Base-by-base conservation (phyloP, 53 echinoderm and acorn worm species). In the Holothuria scabra region DNA sequence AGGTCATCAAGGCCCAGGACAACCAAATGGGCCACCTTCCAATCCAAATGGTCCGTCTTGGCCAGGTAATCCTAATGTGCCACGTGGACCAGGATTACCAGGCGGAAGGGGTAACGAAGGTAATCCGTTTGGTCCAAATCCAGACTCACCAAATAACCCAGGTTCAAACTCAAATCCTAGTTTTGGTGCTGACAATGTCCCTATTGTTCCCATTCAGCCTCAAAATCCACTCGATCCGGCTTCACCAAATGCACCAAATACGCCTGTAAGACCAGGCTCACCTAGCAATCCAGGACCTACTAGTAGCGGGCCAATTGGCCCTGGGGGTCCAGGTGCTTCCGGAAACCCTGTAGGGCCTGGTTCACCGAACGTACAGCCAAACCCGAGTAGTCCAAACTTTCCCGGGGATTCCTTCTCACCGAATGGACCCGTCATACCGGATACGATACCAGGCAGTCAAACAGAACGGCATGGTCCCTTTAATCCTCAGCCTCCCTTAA, bases 241-340 rank as follows among this genome's bases (percentile, higher is more conserved):
- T 64, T n/a, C 4, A 29, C 28, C 28, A 64, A 31, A 12, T 2
- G 20, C 2, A 64, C 65, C 28, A 64, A 29, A 28, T 64, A 31
- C 1, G 12, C 28, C 28, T 64, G 65, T 12, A 8, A 24, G 6
- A 49, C 76, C 76, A 56, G 56, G 56, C 23, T 25, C 76, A 49
- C 76, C 76, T 76, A 28, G 26, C 23, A 52, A 26, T 11, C 76
- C 76, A 76, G 55, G 65, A 64, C 31, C 65, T 64, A 18, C 65
- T 64, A 31, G 65, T 1, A 28, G 12, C 12, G 62, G 62, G 26
- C 31, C 28, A 29, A 28, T 31, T 13, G 65, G 65, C 28, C 65
- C 65, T 29, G 65, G 65, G 28, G 65, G 20, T 0, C 65, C 65
- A 8, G 26, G 13, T 24, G 18, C 18, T 52, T 13, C 48, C 1